A percentile compares a stretch with the other conserved stretches of the same genome.
Conservation (phyloP, 2,888 invertebrate genomes). For the Dinocampus coccinellae region DNA sequence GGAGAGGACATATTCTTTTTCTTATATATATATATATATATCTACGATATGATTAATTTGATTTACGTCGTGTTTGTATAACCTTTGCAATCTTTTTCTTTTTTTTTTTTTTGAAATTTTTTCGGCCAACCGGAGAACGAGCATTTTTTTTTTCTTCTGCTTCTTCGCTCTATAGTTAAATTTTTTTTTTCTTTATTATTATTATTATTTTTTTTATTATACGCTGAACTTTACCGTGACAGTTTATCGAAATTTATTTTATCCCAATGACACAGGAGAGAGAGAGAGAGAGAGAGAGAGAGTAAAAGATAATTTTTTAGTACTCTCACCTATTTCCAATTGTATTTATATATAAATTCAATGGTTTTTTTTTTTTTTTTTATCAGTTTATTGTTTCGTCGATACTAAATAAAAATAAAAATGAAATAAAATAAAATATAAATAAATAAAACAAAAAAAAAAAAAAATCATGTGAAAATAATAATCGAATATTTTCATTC, state of each 20-base stretch:
- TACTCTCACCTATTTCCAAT: background rate
- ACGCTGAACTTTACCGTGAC: background rate
- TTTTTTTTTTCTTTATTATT: background rate
- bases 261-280: background rate
- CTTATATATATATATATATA: background rate
- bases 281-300: background rate
- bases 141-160: no score
- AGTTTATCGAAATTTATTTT: background rate
- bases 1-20: slow-evolving; percentile 15
- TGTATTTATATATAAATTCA: background rate
- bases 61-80: slow-evolving; percentile 14
- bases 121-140: no score
- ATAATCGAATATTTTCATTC: background rate
- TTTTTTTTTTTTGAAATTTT: no score
- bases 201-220: background rate
- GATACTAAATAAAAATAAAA: background rate
- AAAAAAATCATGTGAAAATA: background rate
- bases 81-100: background rate
- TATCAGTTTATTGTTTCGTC: background rate
- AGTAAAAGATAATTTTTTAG: background rate
- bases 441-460: background rate
- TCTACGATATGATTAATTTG: slow-evolving; percentile 19
- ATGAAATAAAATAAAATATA: background rate
- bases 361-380: no score
- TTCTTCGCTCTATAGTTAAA: no score